A percentile compares a stretch with the other conserved stretches of the same genome.
phyloP scores from a whole-genome alignment of 2,888 invertebrate genomes.

The Ornithoptera priamus region DNA sequence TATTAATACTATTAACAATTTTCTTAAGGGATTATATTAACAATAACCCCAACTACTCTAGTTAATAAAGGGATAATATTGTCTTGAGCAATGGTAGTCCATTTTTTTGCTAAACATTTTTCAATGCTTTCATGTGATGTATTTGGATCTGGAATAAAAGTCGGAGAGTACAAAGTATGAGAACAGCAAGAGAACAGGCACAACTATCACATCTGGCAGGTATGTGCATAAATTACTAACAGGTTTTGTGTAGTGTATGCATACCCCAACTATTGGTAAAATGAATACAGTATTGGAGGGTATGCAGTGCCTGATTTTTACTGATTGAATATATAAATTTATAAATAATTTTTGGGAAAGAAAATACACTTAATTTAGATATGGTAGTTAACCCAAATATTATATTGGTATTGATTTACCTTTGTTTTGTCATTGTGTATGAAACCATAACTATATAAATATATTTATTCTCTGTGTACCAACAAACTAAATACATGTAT shows the following conservation, averaged over 20 bases:
- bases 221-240: too few relatives aligned
- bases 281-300: too few relatives aligned
- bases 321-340: neutral
- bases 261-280: too few relatives aligned
- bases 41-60: constrained; percentile 61
- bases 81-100: constrained; percentile 55
- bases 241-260: too few relatives aligned
- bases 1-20: neutral
- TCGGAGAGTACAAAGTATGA: neutral
- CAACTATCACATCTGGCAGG: too few relatives aligned
- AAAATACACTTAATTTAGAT: neutral
- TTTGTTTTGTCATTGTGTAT: too few relatives aligned
- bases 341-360: neutral
- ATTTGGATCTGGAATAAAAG: constrained; percentile 48
- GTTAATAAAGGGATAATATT: constrained; percentile 64
- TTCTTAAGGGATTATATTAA: constrained; percentile 45
- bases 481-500: too few relatives aligned
- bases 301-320: too few relatives aligned
- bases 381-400: neutral
- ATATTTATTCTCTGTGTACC: too few relatives aligned
- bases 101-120: constrained; percentile 63
- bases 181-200: neutral
- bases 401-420: too few relatives aligned
- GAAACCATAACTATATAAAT: too few relatives aligned
- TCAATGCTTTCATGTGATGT: constrained; percentile 57